Evolutionary conservation across 2,888 invertebrate species (phyloP), one percentile per base, ranked within the genome.

Genomic region (Chorisops tibialis): DNA sequence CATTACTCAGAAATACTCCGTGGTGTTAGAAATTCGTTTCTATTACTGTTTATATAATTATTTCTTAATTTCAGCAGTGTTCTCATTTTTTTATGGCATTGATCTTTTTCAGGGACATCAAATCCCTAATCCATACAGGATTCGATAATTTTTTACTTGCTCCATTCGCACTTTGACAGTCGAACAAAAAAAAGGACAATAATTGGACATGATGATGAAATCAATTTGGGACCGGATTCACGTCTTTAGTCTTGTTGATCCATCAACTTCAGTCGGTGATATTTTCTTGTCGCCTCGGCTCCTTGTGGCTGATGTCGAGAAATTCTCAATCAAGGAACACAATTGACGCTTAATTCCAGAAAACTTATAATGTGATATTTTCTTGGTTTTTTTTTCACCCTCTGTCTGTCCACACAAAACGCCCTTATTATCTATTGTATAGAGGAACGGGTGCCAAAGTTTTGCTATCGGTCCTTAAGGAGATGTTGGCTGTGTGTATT

Each of bases 341-440:
- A 64, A 64, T 64, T 59, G 47, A 52, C 62, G 56, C 52, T 62
- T 64, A 64, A 62, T 64, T 62, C 62, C 43, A 56, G 52, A 47
- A 19, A n/a, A n/a, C 59, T 22, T 54, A 64, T 59, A 62, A 64
- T 62, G 43, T 35, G n/a, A 22, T n/a, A n/a, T n/a, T n/a, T n/a
- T n/a, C n/a, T n/a, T n/a, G n/a, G 30, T 50, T 30, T 11, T 43
- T 56, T 45, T 30, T 21, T 47, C 21, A 22, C 37, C 30, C 16
- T 2, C 30, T 30, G 11, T 18, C 30, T 30, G 39, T 56, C 43
- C 18, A 11, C 11, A 14, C 56, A 43, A 16, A 30, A 56, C 43
- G 43, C 35, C 9, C 12, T 12, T 16, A 45, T 56, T 56, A 45
- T 43, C 45, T 45, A 30, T 30, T 45, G n/a, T n/a, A n/a, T n/a